Conservation (phyloP, 2,113 vertebrate genomes). For the Furnarius figulus region DNA sequence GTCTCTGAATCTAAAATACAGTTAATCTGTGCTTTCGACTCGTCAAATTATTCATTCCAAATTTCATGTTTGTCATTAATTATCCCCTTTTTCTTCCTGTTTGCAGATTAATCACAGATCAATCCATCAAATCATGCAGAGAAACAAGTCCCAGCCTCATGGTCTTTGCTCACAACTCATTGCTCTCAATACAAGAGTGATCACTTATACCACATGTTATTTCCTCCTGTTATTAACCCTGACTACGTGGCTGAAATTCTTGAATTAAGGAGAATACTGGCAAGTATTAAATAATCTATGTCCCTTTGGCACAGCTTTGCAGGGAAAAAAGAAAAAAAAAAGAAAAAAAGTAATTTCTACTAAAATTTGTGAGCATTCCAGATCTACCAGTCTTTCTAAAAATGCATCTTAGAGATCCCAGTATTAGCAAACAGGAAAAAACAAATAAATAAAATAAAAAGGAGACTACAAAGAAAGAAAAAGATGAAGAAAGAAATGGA, state of each 20-base stretch:
- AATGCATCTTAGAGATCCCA: not conserved
- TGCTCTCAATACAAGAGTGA: not conserved
- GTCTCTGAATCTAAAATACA: conserved; percentile 1
- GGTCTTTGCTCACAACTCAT: not conserved
- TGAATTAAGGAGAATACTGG: not conserved
- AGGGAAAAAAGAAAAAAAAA: not conserved
- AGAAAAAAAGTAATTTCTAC: not conserved
- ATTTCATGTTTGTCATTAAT: conserved; percentile 4
- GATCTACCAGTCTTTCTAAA: not conserved
- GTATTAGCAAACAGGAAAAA: not conserved
- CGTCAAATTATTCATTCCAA: conserved; percentile 22
- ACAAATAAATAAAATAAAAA: not conserved
- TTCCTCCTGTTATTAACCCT: not conserved
- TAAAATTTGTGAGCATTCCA: not conserved
- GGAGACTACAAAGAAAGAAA: not conserved
- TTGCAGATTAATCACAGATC: not conserved
- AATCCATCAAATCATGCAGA: not conserved
- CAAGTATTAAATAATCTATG: not conserved
- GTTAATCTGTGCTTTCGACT: not conserved
- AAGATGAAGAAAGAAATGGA: not conserved
- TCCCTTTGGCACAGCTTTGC: not conserved
- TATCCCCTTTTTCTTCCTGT: not conserved
- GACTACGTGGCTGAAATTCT: not conserved
- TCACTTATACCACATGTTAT: not conserved
- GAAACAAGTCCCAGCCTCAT: not conserved